Base-by-base conservation (phyloP, 2,113 vertebrate genomes). In the Formicarius rufipectus region DNA sequence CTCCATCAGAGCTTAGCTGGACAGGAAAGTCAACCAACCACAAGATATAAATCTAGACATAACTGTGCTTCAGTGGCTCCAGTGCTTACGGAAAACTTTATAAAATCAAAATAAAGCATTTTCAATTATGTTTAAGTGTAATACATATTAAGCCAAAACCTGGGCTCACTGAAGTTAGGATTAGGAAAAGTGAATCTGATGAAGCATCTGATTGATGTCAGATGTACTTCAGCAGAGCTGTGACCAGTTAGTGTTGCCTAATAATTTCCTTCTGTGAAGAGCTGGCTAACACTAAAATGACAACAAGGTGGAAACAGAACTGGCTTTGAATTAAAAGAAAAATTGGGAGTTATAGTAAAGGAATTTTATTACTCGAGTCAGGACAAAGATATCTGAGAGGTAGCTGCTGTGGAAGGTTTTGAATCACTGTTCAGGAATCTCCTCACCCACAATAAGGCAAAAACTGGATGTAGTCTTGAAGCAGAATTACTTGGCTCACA, bases 401-500 rank as follows among this genome's bases (percentile, higher is more conserved):
- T 92, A 56, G 53, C 58, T 87, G 56, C 75, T 67, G 27, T 40
- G 47, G 64, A 80, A 85, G n/a, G 33, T n/a, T 88, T 95, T 86
- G 90, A 90, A 84, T 96, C 90, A 95, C 66, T 87, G 39, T 79
- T 96, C n/a, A 71, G 84, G 87, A 92, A 83, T 97, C 72, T 89
- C n/a, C 19, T 90, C 39, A 73, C 40, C 80, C 91, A 71, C 72
- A 74, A 18, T 4, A 39, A 79, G 45, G 35, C 67, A 60, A 82
- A 93, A 90, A 59, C 55, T 93, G 63, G n/a, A 83, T 94, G 17
- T 56, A 52, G 37, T 79, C 64, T 90, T 87, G 68, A 66, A 39
- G 47, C 47, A 87, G n/a, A 64, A 40, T 93, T 69, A 85, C 30
- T 87, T 89, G 90, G 59, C 55, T 93, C 83, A 86, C 33, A 67